Conservation (phyloP, 2,113 vertebrate genomes). For the Archocentrus centrarchus region DNA sequence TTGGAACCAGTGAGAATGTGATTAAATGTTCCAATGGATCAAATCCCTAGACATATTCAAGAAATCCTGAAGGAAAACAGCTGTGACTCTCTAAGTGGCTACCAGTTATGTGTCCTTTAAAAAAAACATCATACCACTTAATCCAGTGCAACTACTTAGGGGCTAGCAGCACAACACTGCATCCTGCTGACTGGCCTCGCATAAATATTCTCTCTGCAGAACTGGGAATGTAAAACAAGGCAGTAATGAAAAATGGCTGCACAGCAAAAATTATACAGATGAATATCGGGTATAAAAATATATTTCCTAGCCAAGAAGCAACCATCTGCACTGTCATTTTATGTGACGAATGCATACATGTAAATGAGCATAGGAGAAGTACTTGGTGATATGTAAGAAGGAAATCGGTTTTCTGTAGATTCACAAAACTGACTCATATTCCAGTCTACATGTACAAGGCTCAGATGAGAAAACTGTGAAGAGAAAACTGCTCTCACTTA, state of each 20-base stretch:
- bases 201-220: slow-evolving; percentile 4
- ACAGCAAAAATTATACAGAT: not conserved
- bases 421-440: slow-evolving; percentile 3
- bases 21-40: not conserved
- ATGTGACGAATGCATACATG: slow-evolving; percentile 48
- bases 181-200: not conserved
- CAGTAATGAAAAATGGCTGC: not conserved
- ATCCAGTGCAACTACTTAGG: not conserved
- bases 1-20: not conserved
- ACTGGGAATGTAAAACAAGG: slow-evolving; percentile 7
- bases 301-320: slow-evolving; percentile 21
- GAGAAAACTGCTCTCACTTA: slow-evolving; percentile 9
- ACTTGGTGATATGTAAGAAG: slow-evolving; percentile 11
- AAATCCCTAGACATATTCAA: slow-evolving; percentile 6
- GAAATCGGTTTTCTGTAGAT: slow-evolving; percentile 46
- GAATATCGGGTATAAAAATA: slow-evolving; percentile 20
- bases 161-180: not conserved
- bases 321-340: slow-evolving; percentile 31
- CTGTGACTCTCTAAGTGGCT: not conserved
- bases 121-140: not conserved
- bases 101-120: not conserved
- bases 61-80: slow-evolving; percentile 6
- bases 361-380: slow-evolving; percentile 50
- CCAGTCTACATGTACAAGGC: slow-evolving; percentile 20
- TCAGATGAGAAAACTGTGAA: not conserved